phyloP scores from a whole-genome alignment of 2,797 vertebrate genomes.

The Notoglanidium macrostoma region DNA sequence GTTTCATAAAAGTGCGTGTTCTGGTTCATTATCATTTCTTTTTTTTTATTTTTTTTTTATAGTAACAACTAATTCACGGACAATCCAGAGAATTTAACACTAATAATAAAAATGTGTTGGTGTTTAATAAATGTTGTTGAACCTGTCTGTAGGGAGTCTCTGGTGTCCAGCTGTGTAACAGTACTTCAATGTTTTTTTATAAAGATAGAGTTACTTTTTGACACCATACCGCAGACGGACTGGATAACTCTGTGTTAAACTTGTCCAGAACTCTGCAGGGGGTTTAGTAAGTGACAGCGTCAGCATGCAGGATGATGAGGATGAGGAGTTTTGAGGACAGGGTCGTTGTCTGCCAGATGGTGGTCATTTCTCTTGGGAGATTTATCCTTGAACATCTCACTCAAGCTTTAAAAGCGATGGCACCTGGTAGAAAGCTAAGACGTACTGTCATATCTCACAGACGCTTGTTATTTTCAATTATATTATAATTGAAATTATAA shows the following conservation, averaged over 20 bases:
- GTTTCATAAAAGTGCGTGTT: background rate
- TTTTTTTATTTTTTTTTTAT: background rate
- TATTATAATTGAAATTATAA: no score
- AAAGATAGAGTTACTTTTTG: background rate
- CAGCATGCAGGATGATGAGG: constrained; percentile 2
- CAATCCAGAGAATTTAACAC: background rate
- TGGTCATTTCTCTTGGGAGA: background rate
- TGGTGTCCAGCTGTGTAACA: background rate
- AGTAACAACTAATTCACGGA: background rate
- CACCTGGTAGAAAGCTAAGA: background rate
- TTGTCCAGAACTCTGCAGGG: background rate
- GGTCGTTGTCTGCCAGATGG: background rate
- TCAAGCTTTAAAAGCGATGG: background rate
- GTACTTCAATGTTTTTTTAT: background rate
- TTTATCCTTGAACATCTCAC: constrained; percentile 6
- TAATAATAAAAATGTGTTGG: background rate
- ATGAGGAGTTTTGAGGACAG: background rate
- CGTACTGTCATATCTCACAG: background rate
- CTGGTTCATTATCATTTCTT: background rate
- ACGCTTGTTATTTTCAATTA: background rate
- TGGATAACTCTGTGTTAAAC: background rate
- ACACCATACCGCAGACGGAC: background rate
- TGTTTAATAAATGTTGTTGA: background rate
- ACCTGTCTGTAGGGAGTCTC: background rate
- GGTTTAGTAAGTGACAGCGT: background rate